These are phyloP conservation scores for Dinomys branickii DNA, from an alignment of 2,113 vertebrate genomes.

Conservation along the genomic window DNA sequence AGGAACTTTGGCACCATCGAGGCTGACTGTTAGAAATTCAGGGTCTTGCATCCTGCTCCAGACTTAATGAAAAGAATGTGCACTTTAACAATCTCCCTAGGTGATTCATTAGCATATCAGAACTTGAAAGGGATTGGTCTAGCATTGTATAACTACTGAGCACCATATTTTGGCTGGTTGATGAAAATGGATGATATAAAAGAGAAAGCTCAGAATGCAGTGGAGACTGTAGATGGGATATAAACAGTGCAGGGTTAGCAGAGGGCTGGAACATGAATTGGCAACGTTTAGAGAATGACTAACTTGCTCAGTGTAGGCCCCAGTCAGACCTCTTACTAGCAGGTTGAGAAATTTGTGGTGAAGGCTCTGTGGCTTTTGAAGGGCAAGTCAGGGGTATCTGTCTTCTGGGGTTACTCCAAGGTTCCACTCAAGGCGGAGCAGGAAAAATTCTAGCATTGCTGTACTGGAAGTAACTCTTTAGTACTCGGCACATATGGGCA, in stretches of 20 bases:
- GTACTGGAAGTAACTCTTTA: neutral
- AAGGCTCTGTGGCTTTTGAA: neutral
- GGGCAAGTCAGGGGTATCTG: neutral
- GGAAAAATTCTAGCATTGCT: neutral
- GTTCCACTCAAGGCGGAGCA: neutral
- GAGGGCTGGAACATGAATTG: neutral
- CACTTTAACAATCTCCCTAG: conserved; percentile 12
- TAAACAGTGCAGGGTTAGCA: neutral
- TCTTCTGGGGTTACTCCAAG: neutral
- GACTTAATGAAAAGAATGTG: neutral
- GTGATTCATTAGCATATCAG: neutral
- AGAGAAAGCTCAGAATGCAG: neutral
- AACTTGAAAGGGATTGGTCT: conserved; percentile 23
- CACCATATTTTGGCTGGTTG: neutral
- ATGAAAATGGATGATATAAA: neutral
- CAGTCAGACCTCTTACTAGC: conserved; percentile 23
- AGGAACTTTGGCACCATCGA: neutral
- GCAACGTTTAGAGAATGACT: neutral
- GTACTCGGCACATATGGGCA: neutral
- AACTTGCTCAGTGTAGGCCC: neutral
- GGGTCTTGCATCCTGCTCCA: neutral
- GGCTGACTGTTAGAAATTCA: conserved; percentile 7
- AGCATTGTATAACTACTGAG: neutral
- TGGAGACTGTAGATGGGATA: neutral
- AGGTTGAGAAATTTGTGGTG: conserved; percentile 39